A percentile compares a stretch with the other conserved stretches of the same genome.
Conservation (phyloP, 2,113 vertebrate species). For the Trichechus manatus region DNA sequence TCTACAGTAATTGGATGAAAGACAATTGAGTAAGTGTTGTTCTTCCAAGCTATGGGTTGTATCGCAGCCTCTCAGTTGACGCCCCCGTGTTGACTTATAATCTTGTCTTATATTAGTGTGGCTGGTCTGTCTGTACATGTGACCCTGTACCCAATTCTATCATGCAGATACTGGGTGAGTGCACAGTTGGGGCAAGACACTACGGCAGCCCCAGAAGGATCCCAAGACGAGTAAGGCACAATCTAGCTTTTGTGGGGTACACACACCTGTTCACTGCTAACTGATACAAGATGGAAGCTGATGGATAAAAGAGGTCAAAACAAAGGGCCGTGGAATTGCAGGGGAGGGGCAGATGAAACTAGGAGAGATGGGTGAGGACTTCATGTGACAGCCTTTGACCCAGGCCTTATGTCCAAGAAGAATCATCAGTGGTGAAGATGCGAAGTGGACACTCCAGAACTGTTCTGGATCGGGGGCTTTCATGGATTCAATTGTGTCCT, state of each 20-base stretch:
- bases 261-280: rapidly evolving
- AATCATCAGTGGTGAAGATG: rapidly evolving
- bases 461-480: background rate
- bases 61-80: rapidly evolving
- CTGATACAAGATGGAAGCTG: background rate
- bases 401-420: rapidly evolving
- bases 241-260: background rate
- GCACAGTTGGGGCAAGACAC: rapidly evolving
- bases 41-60: background rate
- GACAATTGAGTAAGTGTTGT: too few species aligned
- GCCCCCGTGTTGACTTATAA: background rate
- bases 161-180: rapidly evolving
- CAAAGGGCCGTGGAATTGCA: background rate
- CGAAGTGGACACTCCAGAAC: rapidly evolving
- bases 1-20: background rate
- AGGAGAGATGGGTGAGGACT: background rate
- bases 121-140: rapidly evolving
- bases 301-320: rapidly evolving
- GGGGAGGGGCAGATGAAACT: background rate
- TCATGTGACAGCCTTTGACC: rapidly evolving
- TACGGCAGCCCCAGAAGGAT: rapidly evolving
- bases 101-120: rapidly evolving
- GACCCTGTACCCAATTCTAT: rapidly evolving
- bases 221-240: rapidly evolving
- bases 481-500: background rate